Base-by-base conservation (phyloP, 2,797 vertebrate genomes). In the Scyliorhinus canicula region DNA sequence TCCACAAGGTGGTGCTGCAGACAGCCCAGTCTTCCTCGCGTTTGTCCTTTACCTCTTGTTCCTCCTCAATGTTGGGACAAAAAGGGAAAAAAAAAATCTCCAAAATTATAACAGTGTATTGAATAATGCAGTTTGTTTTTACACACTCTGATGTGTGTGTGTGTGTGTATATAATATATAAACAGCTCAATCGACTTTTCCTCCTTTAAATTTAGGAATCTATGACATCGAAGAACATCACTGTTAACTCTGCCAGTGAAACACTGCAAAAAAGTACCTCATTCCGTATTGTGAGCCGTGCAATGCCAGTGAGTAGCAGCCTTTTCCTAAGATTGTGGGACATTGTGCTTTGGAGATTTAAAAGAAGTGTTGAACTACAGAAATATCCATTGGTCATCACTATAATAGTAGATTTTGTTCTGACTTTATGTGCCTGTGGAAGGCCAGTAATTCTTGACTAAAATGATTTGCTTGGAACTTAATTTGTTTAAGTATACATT, bases 251-350 rank as follows among this genome's bases (percentile, higher is more conserved):
- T 69, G 95, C 95, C 93, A 96, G 95, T 95, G 95, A 96, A 93
- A 95, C 94, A 40, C 96, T 95, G 63, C 95, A 96, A 67, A 96
- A 96, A 96, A 95, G 69, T 88, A 96, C 96, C 95, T 96, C 96
- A 26, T 96, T 97, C 69, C 93, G 95, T 0, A 88, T 95, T 74
- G 95, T 95, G 95, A 98, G 98, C 95, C 97, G 97, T 0, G 95
- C 96, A 50, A 98, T 98, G 97, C 96, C 96, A 95, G 98, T 98
- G 96, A 97, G 97, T 96, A 94, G 93, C 50, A 95, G 55, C 21
- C n/a, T 90, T 28, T 95, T 55, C 12, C 67, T 50, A 44, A 24
- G 21, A 21, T 65, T 94, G 50, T 35, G 28, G 31, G 35, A 52
- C 16, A 2, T 52, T 71, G 1, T 50, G 60, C 1, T 19, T 19